A percentile compares a stretch with the other conserved stretches of the same genome.
These are phyloP conservation scores for Delphinapterus leucas DNA, from an alignment of 2,113 vertebrate species.

Conservation along the genomic window DNA sequence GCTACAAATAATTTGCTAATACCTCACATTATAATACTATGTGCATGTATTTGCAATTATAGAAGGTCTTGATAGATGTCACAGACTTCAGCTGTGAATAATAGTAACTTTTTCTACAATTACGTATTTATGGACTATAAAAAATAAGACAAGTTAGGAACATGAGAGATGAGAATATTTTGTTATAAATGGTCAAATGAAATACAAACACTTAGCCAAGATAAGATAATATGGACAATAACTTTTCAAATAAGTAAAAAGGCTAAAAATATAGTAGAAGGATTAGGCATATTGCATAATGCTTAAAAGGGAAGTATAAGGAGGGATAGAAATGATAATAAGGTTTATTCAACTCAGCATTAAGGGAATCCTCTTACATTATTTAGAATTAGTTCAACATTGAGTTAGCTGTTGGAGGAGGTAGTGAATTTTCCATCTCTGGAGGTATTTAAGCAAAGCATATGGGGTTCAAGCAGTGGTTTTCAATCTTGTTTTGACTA, in stretches of 20 bases:
- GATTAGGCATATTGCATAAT: not conserved
- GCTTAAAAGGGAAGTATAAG: not conserved
- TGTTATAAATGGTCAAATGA: not conserved
- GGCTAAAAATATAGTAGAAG: not conserved
- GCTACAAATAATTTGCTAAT: conserved; percentile 28
- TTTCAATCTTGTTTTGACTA: not conserved
- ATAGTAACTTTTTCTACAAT: not conserved
- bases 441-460: not conserved
- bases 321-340: not conserved
- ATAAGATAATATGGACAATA: not conserved
- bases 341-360: not conserved
- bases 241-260: conserved; percentile 10
- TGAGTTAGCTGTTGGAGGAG: not conserved
- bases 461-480: not conserved
- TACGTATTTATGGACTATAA: not conserved
- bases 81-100: not conserved
- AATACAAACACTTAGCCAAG: not conserved
- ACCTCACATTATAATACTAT: not conserved
- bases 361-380: not conserved
- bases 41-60: not conserved
- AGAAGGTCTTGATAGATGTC: not conserved
- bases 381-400: not conserved
- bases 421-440: not conserved
- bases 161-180: not conserved
- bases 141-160: not conserved